These are phyloP conservation scores for Tromatobia lineatoria DNA, from an alignment of 2,888 invertebrate species.

Conservation along the genomic window DNA sequence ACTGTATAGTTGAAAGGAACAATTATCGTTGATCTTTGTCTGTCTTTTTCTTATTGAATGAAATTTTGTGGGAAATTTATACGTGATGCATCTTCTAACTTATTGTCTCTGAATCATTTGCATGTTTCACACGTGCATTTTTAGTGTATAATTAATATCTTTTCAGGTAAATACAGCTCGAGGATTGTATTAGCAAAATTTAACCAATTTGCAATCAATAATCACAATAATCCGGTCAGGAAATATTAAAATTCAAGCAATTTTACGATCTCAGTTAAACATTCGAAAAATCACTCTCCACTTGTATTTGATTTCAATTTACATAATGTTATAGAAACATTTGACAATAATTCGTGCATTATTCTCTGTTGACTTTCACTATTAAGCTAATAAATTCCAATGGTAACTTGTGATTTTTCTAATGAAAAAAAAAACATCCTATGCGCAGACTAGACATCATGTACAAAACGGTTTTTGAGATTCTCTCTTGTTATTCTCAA, in stretches of 20 bases:
- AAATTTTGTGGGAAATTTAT: no score
- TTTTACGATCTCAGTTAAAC: neutral
- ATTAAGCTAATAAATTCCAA: neutral
- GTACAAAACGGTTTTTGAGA: neutral
- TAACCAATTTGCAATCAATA: neutral
- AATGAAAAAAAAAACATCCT: neutral
- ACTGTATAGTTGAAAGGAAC: no score
- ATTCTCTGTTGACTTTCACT: neutral
- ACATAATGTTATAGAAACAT: neutral
- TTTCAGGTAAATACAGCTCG: neutral
- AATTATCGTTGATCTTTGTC: no score
- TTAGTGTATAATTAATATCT: neutral
- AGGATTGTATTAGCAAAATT: neutral
- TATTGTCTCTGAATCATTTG: neutral
- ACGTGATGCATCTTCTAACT: neutral
- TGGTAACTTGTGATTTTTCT: neutral
- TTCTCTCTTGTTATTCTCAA: neutral
- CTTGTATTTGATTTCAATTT: neutral
- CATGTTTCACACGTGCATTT: neutral
- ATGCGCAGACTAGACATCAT: conserved; percentile 11
- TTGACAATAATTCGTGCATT: conserved; percentile 2
- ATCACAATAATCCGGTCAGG: neutral
- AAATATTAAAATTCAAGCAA: neutral
- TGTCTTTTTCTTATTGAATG: no score
- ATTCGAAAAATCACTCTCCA: conserved; percentile 1